phyloP scores from a whole-genome alignment of 2,797 vertebrate genomes.

The Sphenodon punctatus region DNA sequence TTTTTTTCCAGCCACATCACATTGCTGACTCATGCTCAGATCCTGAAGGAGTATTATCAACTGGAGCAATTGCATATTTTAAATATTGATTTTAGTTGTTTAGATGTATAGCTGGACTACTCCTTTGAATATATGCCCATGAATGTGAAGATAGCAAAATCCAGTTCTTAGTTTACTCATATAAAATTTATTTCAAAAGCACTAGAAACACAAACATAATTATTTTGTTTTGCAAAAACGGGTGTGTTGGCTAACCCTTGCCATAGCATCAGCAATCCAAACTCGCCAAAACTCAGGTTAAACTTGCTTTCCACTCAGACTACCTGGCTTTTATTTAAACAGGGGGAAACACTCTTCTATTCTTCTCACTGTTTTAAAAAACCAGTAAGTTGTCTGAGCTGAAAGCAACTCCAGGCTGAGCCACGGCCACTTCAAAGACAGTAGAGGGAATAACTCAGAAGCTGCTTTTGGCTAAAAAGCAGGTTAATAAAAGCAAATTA shows the following conservation, averaged over 20 bases:
- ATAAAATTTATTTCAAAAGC: not conserved
- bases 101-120: not conserved
- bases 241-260: not conserved
- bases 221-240: not conserved
- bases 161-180: not conserved
- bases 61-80: no score
- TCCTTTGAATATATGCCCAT: fast-evolving
- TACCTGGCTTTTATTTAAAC: not conserved
- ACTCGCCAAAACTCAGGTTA: not conserved
- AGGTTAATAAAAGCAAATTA: not conserved
- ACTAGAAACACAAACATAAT: not conserved
- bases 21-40: no score
- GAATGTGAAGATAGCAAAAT: not conserved
- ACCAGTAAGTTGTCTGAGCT: not conserved
- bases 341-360: not conserved
- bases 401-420: not conserved
- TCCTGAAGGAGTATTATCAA: no score
- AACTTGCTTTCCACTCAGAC: not conserved
- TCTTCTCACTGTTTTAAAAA: not conserved
- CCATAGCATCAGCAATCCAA: not conserved
- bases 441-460: not conserved
- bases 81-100: not conserved
- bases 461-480: not conserved
- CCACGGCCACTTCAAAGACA: not conserved
- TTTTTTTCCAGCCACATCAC: no score